Conservation (phyloP, 2,113 vertebrate genomes). For the Narcine bancroftii region DNA sequence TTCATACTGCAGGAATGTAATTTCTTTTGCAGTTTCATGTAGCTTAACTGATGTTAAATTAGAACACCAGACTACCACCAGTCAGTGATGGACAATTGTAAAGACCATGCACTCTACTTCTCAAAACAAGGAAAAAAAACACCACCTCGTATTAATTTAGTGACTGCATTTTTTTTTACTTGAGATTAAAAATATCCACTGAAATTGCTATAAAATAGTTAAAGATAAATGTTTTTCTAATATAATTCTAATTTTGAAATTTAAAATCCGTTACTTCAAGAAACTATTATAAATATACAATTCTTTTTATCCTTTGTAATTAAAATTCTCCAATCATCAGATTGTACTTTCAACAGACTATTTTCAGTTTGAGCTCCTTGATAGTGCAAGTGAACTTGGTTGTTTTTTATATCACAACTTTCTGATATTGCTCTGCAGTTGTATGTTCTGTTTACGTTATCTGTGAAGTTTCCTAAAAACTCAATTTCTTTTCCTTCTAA, state of each 20-base stretch:
- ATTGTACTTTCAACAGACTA: not conserved
- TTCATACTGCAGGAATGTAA: not conserved
- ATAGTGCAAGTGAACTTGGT: not conserved
- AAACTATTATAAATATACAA: not conserved
- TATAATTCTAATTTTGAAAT: not conserved
- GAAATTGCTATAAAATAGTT: not conserved
- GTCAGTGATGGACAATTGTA: not conserved
- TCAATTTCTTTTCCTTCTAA: conserved; percentile 32
- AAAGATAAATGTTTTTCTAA: not conserved
- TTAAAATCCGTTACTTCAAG: not conserved
- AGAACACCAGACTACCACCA: not conserved
- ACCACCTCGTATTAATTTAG: not conserved
- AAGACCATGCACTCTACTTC: too few relatives aligned
- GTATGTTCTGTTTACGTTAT: conserved; percentile 24
- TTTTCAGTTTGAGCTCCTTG: not conserved
- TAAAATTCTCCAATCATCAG: conserved; percentile 21
- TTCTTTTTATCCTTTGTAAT: not conserved
- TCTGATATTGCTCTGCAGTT: conserved; percentile 12
- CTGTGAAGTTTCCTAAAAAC: conserved; percentile 34
- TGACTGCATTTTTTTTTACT: not conserved
- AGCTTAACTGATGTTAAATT: conserved; percentile 1
- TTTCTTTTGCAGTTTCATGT: not conserved
- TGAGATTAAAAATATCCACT: not conserved
- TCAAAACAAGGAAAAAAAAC: not conserved
- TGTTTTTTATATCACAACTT: not conserved